phyloP scores from a whole-genome alignment of 2,113 vertebrate species.

The Beaufortia kweichowensis region DNA sequence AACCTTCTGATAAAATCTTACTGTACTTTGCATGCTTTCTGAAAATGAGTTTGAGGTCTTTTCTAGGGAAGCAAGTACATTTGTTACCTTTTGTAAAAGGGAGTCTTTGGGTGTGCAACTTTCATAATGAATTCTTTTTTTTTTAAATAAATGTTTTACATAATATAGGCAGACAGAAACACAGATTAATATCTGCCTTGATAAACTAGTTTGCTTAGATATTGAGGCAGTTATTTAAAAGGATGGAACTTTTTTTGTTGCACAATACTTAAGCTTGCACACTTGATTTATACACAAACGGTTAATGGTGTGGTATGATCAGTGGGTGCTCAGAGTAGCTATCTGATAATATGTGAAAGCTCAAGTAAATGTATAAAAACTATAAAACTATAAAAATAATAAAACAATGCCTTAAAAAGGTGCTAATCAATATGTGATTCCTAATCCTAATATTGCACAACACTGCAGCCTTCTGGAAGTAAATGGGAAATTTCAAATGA shows the following conservation, averaged over 20 bases:
- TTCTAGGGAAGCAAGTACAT: not conserved
- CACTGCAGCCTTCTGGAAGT: slow-evolving; percentile 25
- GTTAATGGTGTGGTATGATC: not conserved
- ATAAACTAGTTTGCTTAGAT: slow-evolving; percentile 3
- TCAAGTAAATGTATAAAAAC: not conserved
- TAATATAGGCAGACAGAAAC: not conserved
- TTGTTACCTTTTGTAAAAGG: not conserved
- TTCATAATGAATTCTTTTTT: not conserved
- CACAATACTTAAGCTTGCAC: not conserved
- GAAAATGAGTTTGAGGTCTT: not conserved
- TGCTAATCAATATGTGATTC: not conserved
- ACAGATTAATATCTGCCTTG: not conserved
- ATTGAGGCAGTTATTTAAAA: not conserved
- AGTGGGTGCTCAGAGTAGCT: not conserved
- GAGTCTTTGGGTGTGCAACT: not conserved
- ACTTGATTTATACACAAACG: not conserved
- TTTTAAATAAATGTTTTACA: slow-evolving; percentile 10
- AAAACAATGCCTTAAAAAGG: not conserved
- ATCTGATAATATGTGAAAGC: not conserved
- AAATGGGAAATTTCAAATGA: not conserved
- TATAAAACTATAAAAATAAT: not conserved
- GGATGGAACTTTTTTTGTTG: not conserved
- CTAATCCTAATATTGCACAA: not conserved
- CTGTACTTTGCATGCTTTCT: slow-evolving; percentile 18
- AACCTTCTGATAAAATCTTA: not conserved